phyloP scores from a whole-genome alignment of 2,888 invertebrate genomes.

The Mesorhabditis sp. region DNA sequence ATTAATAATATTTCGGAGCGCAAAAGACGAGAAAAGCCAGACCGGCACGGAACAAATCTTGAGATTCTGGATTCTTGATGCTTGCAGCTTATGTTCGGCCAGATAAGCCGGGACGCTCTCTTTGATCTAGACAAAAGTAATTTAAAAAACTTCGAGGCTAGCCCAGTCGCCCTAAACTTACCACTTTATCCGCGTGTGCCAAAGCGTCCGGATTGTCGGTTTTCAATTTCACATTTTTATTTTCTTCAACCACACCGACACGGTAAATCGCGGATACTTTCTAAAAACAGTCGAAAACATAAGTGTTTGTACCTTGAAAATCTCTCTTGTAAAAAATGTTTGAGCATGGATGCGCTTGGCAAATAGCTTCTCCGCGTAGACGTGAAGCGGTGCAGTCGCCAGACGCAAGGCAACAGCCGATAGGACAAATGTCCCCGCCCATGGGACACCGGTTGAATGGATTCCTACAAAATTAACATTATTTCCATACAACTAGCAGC shows the following conservation, averaged over 20 bases:
- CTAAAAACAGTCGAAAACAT: neutral
- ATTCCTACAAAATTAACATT: slow-evolving; percentile 26
- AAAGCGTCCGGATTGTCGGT: slow-evolving; percentile 23
- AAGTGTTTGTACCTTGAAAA: slow-evolving; percentile 34
- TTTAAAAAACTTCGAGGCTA: neutral
- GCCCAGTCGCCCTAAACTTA: slow-evolving; percentile 10
- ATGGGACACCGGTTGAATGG: slow-evolving; percentile 40
- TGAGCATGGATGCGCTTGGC: slow-evolving; percentile 47
- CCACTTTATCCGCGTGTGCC: slow-evolving; percentile 21
- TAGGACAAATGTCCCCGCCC: slow-evolving; percentile 43
- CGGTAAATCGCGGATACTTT: slow-evolving; percentile 2
- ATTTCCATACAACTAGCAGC: neutral
- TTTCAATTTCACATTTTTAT: neutral
- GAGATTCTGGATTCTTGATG: slow-evolving; percentile 48
- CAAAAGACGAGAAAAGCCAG: slow-evolving; percentile 54
- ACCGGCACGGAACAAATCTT: slow-evolving; percentile 51
- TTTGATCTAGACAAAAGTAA: slow-evolving; percentile 20
- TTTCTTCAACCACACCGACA: neutral
- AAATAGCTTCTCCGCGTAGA: slow-evolving; percentile 49
- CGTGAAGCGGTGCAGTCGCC: slow-evolving; percentile 44
- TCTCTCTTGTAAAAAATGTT: slow-evolving; percentile 40
- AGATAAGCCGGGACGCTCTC: slow-evolving; percentile 31
- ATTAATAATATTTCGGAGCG: slow-evolving; percentile 46
- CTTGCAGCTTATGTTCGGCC: slow-evolving; percentile 37
- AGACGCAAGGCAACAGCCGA: slow-evolving; percentile 39